phyloP scores from a whole-genome alignment of 2,888 invertebrate genomes.

The Drosophila cognata region DNA sequence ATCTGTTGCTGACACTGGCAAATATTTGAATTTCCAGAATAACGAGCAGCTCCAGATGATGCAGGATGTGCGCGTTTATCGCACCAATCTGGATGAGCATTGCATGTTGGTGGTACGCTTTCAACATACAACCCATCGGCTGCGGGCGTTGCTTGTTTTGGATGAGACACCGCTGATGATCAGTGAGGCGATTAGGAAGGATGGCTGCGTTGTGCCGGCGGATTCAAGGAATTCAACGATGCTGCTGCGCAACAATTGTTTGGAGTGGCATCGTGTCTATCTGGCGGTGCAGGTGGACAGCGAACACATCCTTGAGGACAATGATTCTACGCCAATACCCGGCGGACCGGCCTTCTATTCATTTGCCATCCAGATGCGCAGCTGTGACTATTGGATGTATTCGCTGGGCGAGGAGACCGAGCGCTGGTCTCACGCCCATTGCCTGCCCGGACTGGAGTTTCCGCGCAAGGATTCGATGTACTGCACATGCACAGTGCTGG shows the following conservation, averaged over 20 bases:
- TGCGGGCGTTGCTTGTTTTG: conserved; percentile 33
- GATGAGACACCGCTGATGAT: conserved; percentile 16
- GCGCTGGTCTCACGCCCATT: conserved; percentile 29
- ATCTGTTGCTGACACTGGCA: conserved; percentile 10
- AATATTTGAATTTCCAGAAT: conserved; percentile 15
- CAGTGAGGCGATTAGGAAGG: not conserved
- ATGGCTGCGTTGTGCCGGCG: conserved; percentile 37
- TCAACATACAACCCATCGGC: conserved; percentile 26
- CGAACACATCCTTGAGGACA: rapidly evolving
- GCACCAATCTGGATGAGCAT: conserved; percentile 32
- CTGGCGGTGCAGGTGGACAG: conserved; percentile 35
- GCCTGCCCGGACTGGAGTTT: conserved; percentile 36
- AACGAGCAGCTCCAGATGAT: conserved; percentile 4
- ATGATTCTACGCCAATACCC: not conserved
- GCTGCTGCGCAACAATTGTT: conserved; percentile 59
- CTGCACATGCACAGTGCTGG: conserved; percentile 45
- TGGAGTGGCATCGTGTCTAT: conserved; percentile 22
- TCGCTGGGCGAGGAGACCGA: not conserved
- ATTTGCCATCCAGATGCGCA: conserved; percentile 61
- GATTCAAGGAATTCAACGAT: conserved; percentile 16
- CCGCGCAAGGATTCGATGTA: conserved; percentile 15
- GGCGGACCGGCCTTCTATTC: conserved; percentile 46
- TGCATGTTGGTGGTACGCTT: conserved; percentile 56
- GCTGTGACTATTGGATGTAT: conserved; percentile 57
- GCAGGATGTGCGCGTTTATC: conserved; percentile 40